These are phyloP conservation scores for Cabera pusaria DNA, from an alignment of 2,888 invertebrate genomes.

Conservation along the genomic window DNA sequence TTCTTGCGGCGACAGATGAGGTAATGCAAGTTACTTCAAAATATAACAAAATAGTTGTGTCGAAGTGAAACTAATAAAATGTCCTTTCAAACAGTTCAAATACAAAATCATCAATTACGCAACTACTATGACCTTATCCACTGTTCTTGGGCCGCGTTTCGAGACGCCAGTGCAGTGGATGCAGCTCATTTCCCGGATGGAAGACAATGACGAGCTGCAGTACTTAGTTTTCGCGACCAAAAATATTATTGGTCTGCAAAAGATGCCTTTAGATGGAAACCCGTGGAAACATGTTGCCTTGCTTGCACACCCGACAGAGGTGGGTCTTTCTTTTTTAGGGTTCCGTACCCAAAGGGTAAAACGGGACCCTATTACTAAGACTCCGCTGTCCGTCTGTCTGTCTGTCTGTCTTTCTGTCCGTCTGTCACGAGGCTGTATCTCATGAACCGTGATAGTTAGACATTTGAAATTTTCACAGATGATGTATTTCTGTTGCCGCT, in stretches of 20 bases:
- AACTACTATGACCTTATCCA: constrained; percentile 86
- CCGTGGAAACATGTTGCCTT: constrained; percentile 86
- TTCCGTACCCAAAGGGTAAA: too few species aligned
- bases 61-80: too few species aligned
- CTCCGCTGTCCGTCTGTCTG: too few species aligned
- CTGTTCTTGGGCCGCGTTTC: constrained; percentile 87
- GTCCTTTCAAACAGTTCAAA: constrained; percentile 84
- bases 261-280: constrained; percentile 88
- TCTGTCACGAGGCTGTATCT: too few species aligned
- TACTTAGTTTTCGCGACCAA: constrained; percentile 86
- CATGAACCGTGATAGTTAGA: too few species aligned
- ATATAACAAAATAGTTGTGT: too few species aligned
- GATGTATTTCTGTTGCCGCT: too few species aligned
- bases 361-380: too few species aligned
- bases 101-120: constrained; percentile 86
- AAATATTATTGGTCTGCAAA: constrained; percentile 86
- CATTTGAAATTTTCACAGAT: too few species aligned
- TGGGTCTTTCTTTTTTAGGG: too few species aligned
- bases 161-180: constrained; percentile 82
- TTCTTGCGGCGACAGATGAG: constrained; percentile 85
- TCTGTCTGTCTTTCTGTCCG: too few species aligned
- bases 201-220: constrained; percentile 41
- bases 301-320: constrained; percentile 86
- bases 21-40: too few species aligned
- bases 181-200: constrained; percentile 54